Evolutionary conservation across 2,797 vertebrate genomes (phyloP).

Genomic region (Merluccius polli): DNA sequence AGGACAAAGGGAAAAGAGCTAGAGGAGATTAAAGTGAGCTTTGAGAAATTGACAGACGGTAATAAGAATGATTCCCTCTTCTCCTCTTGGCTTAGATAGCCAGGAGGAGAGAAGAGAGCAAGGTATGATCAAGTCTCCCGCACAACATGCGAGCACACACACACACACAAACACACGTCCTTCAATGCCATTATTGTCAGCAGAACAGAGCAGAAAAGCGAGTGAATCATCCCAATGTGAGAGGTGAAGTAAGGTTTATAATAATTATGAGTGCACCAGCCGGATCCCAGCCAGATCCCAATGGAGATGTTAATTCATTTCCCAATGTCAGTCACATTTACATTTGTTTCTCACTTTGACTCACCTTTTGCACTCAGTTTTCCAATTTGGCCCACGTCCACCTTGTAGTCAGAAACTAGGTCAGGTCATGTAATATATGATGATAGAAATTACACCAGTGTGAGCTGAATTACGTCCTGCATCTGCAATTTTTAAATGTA

Average conservation of each 20-base stretch:
- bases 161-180: neutral
- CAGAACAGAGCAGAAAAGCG: neutral
- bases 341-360: neutral
- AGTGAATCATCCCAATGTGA: neutral
- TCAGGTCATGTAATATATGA: neutral
- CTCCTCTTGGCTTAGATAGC: neutral
- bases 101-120: neutral
- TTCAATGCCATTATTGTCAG: neutral
- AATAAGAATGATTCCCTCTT: constrained; percentile 28
- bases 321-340: neutral
- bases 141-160: neutral
- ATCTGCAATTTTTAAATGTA: neutral
- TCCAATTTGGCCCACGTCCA: neutral
- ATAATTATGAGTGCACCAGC: no score
- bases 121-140: neutral
- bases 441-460: neutral
- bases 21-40: constrained; percentile 12
- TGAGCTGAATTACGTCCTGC: neutral
- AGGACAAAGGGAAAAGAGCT: neutral
- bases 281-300: neutral
- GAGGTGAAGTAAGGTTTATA: neutral
- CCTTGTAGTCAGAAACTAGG: neutral
- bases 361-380: neutral
- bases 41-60: constrained; percentile 30
- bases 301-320: neutral